Conservation (phyloP, 2,888 invertebrate genomes). For the Drosophila quasianomalipes region DNA sequence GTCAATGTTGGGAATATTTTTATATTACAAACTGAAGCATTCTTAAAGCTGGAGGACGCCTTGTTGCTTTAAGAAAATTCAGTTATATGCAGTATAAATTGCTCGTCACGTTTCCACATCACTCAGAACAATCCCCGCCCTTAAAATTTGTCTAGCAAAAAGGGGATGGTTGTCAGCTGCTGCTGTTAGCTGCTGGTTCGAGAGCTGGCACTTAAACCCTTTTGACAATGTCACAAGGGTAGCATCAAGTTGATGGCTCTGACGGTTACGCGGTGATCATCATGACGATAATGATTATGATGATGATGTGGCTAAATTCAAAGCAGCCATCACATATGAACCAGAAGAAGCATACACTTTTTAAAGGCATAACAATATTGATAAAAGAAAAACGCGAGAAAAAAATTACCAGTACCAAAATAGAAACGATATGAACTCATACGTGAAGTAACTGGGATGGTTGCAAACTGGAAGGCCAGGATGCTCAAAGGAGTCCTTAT, state of each 20-base stretch:
- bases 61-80: slow-evolving; percentile 58
- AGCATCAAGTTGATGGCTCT: slow-evolving; percentile 68
- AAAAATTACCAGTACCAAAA: slow-evolving; percentile 46
- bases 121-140: slow-evolving; percentile 24
- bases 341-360: slow-evolving; percentile 10
- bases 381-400: neutral
- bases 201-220: slow-evolving; percentile 79
- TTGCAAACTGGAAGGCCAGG: neutral
- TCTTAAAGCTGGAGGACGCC: slow-evolving; percentile 30
- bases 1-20: slow-evolving; percentile 26
- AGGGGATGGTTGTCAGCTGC: slow-evolving; percentile 61
- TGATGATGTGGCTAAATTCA: slow-evolving; percentile 72
- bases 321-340: slow-evolving; percentile 55
- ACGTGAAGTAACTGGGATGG: slow-evolving; percentile 5
- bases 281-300: slow-evolving; percentile 51
- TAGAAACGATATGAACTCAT: slow-evolving; percentile 36
- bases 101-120: slow-evolving; percentile 56
- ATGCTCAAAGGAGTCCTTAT: slow-evolving; percentile 17
- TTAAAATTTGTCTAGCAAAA: slow-evolving; percentile 62
- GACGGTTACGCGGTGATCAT: slow-evolving; percentile 46
- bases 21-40: neutral
- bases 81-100: slow-evolving; percentile 42
- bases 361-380: slow-evolving; percentile 58
- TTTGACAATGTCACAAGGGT: slow-evolving; percentile 75
- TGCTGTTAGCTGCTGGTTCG: slow-evolving; percentile 52